Conservation (phyloP, 2,113 vertebrate species). For the Heterotilapia buettikoferi region DNA sequence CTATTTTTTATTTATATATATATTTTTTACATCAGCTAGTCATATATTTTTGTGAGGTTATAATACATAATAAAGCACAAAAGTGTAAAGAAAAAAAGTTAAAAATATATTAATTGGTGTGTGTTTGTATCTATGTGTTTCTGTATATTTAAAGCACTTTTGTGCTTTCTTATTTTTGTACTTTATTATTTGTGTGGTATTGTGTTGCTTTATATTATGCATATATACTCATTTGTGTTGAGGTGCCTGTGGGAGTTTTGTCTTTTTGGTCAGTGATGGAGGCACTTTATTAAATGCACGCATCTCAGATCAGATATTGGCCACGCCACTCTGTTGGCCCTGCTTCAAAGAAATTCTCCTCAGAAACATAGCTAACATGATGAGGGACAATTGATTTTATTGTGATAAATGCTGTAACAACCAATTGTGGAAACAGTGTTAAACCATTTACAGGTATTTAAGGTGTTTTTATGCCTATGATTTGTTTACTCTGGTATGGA, state of each 20-base stretch:
- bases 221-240: background rate
- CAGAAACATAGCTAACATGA: background rate
- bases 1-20: background rate
- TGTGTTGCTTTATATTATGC: background rate
- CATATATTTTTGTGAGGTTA: background rate
- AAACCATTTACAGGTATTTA: background rate
- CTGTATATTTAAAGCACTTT: background rate
- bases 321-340: background rate
- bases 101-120: background rate
- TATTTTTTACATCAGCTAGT: background rate
- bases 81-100: background rate
- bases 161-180: background rate
- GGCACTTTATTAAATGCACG: background rate
- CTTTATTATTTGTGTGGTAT: background rate
- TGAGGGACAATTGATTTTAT: background rate
- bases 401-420: background rate
- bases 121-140: background rate
- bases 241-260: background rate
- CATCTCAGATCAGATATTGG: background rate
- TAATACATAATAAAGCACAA: background rate
- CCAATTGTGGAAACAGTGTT: background rate
- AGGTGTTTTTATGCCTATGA: background rate
- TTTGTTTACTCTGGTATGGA: background rate
- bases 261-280: background rate
- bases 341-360: background rate